These are phyloP conservation scores for Syncerus caffer DNA, from an alignment of 2,797 vertebrate genomes.

Conservation along the genomic window DNA sequence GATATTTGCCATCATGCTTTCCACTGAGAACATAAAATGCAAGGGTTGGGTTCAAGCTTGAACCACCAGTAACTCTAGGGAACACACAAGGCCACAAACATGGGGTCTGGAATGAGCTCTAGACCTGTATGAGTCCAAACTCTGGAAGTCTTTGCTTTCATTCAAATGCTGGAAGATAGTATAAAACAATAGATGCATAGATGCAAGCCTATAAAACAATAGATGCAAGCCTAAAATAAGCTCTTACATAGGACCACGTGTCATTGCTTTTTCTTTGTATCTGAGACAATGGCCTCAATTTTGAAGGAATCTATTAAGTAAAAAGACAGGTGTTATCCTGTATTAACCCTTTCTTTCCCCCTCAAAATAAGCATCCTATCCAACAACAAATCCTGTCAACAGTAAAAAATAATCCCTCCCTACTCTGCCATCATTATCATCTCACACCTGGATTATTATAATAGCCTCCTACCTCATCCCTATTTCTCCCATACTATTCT, in stretches of 20 bases:
- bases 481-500: background rate
- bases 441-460: too few species aligned
- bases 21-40: constrained; percentile 75
- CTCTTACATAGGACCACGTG: background rate
- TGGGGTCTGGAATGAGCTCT: background rate
- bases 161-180: background rate
- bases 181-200: background rate
- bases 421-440: background rate
- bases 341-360: background rate
- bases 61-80: constrained; percentile 27
- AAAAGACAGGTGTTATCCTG: background rate
- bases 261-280: background rate
- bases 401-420: background rate
- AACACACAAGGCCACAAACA: background rate
- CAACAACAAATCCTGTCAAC: background rate
- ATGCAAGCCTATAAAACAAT: background rate
- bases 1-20: constrained; percentile 65
- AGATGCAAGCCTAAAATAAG: background rate
- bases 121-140: background rate
- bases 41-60: constrained; percentile 52
- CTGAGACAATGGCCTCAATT: background rate
- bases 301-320: background rate
- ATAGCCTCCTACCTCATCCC: background rate
- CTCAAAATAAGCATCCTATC: background rate
- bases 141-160: background rate